Conservation (phyloP, 1,140 invertebrate genomes). For the Dufourea novaeangliae region DNA sequence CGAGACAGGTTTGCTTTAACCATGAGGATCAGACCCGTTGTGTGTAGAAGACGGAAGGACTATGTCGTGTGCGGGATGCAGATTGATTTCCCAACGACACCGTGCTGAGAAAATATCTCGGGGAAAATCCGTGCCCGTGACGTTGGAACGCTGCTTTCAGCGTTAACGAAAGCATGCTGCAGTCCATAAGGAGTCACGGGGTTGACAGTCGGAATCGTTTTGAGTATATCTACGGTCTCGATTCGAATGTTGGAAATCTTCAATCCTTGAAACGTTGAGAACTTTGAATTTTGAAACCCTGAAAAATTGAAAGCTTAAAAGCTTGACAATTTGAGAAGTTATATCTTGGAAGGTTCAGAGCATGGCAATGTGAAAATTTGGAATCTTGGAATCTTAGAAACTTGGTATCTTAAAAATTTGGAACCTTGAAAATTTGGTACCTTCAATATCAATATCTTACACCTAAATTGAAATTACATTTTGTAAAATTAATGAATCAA, state of each 20-base stretch:
- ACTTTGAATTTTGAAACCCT: not conserved
- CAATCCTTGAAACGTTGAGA: not conserved
- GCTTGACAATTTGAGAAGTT: no score
- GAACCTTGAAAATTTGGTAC: no score
- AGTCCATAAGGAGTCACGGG: not conserved
- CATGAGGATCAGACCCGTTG: not conserved
- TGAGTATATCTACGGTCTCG: not conserved
- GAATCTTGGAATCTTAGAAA: no score
- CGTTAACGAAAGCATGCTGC: not conserved
- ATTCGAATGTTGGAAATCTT: not conserved
- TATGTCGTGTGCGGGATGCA: not conserved
- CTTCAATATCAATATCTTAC: no score
- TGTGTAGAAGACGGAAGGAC: not conserved
- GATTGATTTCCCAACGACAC: constrained; percentile 7
- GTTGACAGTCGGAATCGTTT: not conserved
- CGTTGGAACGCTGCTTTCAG: not conserved
- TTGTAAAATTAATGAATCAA: no score
- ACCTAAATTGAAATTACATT: no score
- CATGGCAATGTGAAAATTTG: no score
- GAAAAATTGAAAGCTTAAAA: no score
- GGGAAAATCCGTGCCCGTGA: not conserved
- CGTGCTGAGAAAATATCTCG: not conserved
- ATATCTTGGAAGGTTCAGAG: no score
- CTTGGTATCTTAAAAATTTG: no score
- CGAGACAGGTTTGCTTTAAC: not conserved